Conservation (phyloP, 1,140 invertebrate genomes). For the Sycophaga agraensis region DNA sequence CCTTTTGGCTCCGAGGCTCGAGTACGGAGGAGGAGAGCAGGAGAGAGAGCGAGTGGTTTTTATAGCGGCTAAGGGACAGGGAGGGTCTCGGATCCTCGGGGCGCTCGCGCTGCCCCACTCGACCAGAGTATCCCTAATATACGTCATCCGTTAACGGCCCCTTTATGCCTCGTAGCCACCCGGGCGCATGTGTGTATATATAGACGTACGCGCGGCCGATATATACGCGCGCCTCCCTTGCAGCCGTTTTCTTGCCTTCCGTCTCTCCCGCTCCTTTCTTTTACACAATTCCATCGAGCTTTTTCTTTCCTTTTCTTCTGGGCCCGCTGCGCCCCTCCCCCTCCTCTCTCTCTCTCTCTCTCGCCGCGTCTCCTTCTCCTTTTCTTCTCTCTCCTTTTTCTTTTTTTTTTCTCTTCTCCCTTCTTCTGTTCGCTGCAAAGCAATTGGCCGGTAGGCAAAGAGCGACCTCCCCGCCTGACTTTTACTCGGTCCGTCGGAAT, state of each 20-base stretch:
- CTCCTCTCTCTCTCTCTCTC: background rate
- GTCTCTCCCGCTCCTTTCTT: background rate
- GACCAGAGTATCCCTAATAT: slow-evolving; percentile 59
- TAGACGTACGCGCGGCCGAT: background rate
- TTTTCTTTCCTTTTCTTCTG: no score
- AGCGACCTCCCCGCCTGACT: no score
- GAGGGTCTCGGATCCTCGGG: slow-evolving; percentile 49
- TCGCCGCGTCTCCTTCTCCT: background rate
- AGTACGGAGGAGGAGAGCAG: slow-evolving; percentile 39
- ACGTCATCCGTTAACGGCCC: slow-evolving; percentile 57
- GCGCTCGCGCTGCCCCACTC: slow-evolving; percentile 53
- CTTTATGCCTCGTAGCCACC: slow-evolving; percentile 39
- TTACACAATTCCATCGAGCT: no score
- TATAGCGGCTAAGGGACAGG: slow-evolving; percentile 51
- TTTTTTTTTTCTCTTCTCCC: background rate
- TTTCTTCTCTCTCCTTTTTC: background rate
- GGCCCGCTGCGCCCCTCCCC: background rate
- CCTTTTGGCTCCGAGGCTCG: slow-evolving; percentile 32
- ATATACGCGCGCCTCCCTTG: no score
- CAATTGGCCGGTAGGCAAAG: no score
- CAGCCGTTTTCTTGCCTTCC: background rate
- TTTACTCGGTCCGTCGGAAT: no score
- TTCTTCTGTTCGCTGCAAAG: no score
- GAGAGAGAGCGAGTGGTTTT: slow-evolving; percentile 56
- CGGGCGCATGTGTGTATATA: background rate